phyloP scores from a whole-genome alignment of 2,797 vertebrate species.

The Brachymystax lenok region DNA sequence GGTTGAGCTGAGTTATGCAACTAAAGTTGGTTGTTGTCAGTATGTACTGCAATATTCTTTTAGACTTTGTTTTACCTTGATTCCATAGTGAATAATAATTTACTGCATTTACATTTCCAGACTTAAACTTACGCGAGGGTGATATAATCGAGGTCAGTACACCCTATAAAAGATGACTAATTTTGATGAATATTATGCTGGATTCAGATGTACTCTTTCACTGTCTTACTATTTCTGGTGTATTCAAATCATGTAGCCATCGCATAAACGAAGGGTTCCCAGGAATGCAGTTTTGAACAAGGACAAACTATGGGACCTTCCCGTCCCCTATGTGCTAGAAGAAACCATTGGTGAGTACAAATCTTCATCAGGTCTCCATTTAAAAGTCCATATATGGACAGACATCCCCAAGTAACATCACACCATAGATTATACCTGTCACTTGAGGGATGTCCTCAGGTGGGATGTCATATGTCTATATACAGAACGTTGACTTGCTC shows the following conservation, averaged over 20 bases:
- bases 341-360: slow-evolving; percentile 44
- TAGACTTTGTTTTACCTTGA: neutral
- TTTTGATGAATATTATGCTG: neutral
- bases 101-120: neutral
- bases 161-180: neutral
- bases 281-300: slow-evolving; percentile 16
- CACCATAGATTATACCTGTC: too few species aligned
- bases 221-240: neutral
- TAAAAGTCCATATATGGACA: too few species aligned
- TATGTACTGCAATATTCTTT: neutral
- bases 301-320: slow-evolving; percentile 8
- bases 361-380: neutral
- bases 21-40: too few species aligned
- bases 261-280: neutral
- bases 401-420: too few species aligned
- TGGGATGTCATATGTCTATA: too few species aligned
- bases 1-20: slow-evolving; percentile 9
- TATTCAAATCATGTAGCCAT: neutral
- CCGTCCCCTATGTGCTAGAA: slow-evolving; percentile 48
- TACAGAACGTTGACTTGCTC: too few species aligned
- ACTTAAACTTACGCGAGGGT: slow-evolving; percentile 17
- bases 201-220: neutral
- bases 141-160: slow-evolving; percentile 40
- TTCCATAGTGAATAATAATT: slow-evolving; percentile 7
- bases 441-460: too few species aligned